Evolutionary conservation across 2,797 vertebrate genomes (phyloP).

Genomic region (Propithecus perrieri): DNA sequence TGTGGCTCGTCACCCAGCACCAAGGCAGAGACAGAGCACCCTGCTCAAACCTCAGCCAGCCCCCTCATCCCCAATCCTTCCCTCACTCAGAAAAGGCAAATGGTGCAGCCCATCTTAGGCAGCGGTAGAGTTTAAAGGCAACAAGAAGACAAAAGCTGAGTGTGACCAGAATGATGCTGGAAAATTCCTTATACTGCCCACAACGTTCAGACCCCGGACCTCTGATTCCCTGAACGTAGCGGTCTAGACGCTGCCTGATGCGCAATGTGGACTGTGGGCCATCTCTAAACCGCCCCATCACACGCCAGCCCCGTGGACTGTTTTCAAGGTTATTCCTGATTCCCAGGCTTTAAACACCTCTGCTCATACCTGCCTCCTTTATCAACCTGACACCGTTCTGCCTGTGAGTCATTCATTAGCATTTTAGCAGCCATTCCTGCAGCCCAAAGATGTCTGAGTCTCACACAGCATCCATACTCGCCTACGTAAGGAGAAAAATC

Average conservation of each 20-base stretch:
- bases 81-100: not conserved
- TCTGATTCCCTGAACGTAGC: not conserved
- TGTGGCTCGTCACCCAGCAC: not conserved
- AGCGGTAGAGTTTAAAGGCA: not conserved
- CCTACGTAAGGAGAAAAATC: not conserved
- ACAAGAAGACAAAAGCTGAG: not conserved
- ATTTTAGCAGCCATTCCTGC: not conserved
- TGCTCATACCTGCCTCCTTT: not conserved
- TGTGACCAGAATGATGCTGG: not conserved
- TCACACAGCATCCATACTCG: not conserved
- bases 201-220: rapidly evolving
- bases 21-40: not conserved
- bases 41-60: not conserved
- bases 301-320: rapidly evolving
- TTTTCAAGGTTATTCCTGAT: not conserved
- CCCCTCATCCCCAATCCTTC: not conserved
- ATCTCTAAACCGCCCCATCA: not conserved
- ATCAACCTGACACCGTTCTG: not conserved
- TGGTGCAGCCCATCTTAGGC: not conserved
- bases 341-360: constrained; percentile 48
- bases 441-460: not conserved
- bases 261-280: rapidly evolving
- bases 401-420: constrained; percentile 32
- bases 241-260: rapidly evolving
- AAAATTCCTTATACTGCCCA: not conserved